A percentile compares a stretch with the other conserved stretches of the same genome.
These are phyloP conservation scores for Oriolus oriolus DNA, from an alignment of 2,113 vertebrate species.

Conservation along the genomic window DNA sequence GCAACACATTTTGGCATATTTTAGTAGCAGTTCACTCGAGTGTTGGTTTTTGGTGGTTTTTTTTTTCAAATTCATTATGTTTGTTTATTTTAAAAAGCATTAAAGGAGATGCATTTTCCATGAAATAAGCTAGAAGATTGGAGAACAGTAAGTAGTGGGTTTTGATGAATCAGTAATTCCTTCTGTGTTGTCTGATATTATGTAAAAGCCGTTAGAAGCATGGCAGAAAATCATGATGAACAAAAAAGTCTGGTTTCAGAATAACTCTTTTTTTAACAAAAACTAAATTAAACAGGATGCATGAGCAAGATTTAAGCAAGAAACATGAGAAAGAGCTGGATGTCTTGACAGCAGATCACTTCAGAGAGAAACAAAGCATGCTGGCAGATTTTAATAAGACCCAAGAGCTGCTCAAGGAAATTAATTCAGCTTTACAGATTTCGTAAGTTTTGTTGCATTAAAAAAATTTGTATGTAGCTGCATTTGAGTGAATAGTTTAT, in stretches of 20 bases:
- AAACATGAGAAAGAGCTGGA: slow-evolving; percentile 89
- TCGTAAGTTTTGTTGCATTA: slow-evolving; percentile 83
- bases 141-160: slow-evolving; percentile 42
- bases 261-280: slow-evolving; percentile 76
- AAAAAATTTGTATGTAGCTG: slow-evolving; percentile 50
- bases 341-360: slow-evolving; percentile 87
- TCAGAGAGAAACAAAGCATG: slow-evolving; percentile 95
- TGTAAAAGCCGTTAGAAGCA: slow-evolving; percentile 41
- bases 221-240: slow-evolving; percentile 60
- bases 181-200: slow-evolving; percentile 6
- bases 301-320: slow-evolving; percentile 96
- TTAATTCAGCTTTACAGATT: slow-evolving; percentile 96
- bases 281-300: slow-evolving; percentile 85
- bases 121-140: slow-evolving; percentile 58
- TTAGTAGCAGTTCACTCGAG: neutral
- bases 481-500: slow-evolving; percentile 21
- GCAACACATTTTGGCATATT: neutral
- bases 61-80: neutral
- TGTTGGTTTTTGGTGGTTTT: neutral
- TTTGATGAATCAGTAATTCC: slow-evolving; percentile 35
- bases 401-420: slow-evolving; percentile 97
- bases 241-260: slow-evolving; percentile 59
- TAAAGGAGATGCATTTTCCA: slow-evolving; percentile 74
- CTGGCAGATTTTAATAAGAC: slow-evolving; percentile 98
- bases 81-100: slow-evolving; percentile 68